A percentile compares a stretch with the other conserved stretches of the same genome.
Evolutionary conservation across 2,797 vertebrate genomes (phyloP).

Genomic region (Hemibagrus guttatus): DNA sequence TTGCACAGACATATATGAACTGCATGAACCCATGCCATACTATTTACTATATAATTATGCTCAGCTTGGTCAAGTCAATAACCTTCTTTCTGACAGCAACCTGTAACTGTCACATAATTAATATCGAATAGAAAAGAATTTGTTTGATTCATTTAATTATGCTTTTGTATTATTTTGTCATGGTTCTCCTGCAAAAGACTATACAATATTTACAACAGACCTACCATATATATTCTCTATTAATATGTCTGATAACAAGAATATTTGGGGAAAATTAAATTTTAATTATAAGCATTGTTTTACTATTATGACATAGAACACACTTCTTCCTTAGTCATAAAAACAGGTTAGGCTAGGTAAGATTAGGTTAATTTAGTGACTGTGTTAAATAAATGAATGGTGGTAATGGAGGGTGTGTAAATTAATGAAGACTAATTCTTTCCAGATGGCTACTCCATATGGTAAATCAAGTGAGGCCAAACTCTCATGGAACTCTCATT

Average conservation of each 20-base stretch:
- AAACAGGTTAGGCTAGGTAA: background rate
- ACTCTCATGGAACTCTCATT: too few relatives aligned
- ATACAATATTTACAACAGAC: background rate
- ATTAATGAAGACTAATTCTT: background rate
- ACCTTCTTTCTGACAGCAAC: background rate
- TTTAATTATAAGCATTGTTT: background rate
- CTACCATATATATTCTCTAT: background rate
- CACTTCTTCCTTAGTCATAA: background rate
- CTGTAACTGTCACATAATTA: background rate
- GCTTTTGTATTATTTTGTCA: background rate
- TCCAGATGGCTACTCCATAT: slow-evolving; percentile 4
- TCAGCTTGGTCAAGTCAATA: background rate
- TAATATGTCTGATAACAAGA: background rate
- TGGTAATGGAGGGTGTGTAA: background rate
- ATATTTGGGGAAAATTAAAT: too few relatives aligned
- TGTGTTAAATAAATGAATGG: background rate
- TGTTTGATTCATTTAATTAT: background rate
- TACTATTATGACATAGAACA: background rate
- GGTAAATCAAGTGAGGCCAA: background rate
- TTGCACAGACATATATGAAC: background rate
- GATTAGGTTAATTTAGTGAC: background rate
- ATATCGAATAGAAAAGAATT: background rate
- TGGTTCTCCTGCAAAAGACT: background rate
- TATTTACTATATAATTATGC: background rate
- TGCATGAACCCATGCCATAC: background rate